These are phyloP conservation scores for Xiphophorus birchmanni DNA, from an alignment of 2,797 vertebrate genomes.

Conservation along the genomic window DNA sequence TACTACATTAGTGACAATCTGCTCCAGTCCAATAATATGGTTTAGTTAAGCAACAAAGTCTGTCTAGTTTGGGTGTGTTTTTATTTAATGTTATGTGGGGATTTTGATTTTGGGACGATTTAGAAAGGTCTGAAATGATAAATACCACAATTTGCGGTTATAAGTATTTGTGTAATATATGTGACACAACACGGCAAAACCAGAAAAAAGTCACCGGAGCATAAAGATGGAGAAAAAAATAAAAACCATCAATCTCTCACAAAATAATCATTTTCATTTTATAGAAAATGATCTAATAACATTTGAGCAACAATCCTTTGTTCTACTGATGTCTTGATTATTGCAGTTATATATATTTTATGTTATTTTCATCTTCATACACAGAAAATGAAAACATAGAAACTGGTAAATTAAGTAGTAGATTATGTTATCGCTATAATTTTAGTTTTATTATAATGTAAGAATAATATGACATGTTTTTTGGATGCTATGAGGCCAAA, in stretches of 20 bases:
- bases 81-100: background rate
- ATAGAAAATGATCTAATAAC: background rate
- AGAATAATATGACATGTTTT: background rate
- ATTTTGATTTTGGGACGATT: background rate
- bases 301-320: background rate
- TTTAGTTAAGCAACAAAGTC: background rate
- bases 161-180: background rate
- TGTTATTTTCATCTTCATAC: background rate
- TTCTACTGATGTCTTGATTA: background rate
- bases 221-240: too few species aligned
- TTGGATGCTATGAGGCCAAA: too few species aligned
- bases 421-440: background rate
- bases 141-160: background rate
- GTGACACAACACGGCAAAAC: too few species aligned
- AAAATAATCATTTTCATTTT: too few species aligned
- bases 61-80: background rate
- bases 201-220: too few species aligned
- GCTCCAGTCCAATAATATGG: too few species aligned
- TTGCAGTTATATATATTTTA: background rate
- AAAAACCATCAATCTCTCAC: too few species aligned
- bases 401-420: background rate
- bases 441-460: background rate
- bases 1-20: background rate
- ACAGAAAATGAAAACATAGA: background rate
- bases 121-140: background rate